phyloP scores from a whole-genome alignment of 2,888 invertebrate species.

The Philereme transversata region DNA sequence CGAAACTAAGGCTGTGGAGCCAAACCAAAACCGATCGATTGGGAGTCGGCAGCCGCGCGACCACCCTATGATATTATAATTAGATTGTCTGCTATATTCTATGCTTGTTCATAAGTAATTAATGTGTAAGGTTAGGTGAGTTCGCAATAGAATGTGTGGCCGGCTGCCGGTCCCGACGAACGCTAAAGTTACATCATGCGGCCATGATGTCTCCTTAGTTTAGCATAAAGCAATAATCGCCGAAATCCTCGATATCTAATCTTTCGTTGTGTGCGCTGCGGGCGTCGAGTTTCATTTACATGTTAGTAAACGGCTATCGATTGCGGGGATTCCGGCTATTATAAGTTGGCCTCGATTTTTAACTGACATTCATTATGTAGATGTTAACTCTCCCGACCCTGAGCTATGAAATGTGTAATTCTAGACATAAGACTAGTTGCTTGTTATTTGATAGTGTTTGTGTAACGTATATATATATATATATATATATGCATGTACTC shows the following conservation, averaged over 20 bases:
- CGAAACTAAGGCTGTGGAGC: slow-evolving; percentile 73
- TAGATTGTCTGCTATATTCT: slow-evolving; percentile 27
- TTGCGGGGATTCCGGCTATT: slow-evolving; percentile 46
- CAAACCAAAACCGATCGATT: slow-evolving; percentile 67
- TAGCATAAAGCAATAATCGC: slow-evolving; percentile 62
- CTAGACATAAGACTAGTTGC: slow-evolving; percentile 52
- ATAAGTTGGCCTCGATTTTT: slow-evolving; percentile 78
- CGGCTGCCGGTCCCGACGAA: slow-evolving; percentile 56
- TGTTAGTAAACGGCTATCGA: slow-evolving; percentile 12
- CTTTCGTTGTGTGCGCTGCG: slow-evolving; percentile 4
- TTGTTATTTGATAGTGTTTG: slow-evolving; percentile 58
- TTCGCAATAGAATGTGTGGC: slow-evolving; percentile 37
- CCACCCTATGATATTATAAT: slow-evolving; percentile 31
- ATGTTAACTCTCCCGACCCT: slow-evolving; percentile 63
- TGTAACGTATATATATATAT: slow-evolving; percentile 60
- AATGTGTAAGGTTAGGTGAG: slow-evolving; percentile 26
- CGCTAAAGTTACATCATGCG: slow-evolving; percentile 77
- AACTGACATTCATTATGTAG: slow-evolving; percentile 52
- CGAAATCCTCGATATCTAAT: slow-evolving; percentile 48
- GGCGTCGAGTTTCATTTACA: slow-evolving; percentile 10
- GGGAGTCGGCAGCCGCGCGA: slow-evolving; percentile 48
- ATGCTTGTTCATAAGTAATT: slow-evolving; percentile 32
- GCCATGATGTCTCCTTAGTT: slow-evolving; percentile 78
- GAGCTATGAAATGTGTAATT: slow-evolving; percentile 81
- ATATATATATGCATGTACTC: slow-evolving; percentile 60